A percentile compares a stretch with the other conserved stretches of the same genome.
phyloP scores from a whole-genome alignment of 23 tunicate species.

The Ciona savignyi region DNA sequence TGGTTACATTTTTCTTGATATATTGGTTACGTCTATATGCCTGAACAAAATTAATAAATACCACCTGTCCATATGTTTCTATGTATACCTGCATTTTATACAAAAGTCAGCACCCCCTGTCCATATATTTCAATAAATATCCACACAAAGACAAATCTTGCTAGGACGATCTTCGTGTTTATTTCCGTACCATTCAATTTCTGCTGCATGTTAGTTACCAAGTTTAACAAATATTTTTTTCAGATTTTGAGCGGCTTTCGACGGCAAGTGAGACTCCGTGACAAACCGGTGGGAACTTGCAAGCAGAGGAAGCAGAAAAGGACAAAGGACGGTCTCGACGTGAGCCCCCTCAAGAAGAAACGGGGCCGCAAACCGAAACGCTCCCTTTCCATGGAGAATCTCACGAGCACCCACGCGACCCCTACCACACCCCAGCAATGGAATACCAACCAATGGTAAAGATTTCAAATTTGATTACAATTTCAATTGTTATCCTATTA shows the following conservation, averaged over 20 bases:
- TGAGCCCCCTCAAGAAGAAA: conserved; percentile 28
- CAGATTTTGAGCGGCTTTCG: conserved; percentile 68
- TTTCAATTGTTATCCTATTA: too few species aligned
- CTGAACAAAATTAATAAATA: too few species aligned
- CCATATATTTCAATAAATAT: too few species aligned
- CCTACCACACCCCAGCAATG: not conserved
- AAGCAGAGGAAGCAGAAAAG: conserved; percentile 35
- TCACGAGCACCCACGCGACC: not conserved
- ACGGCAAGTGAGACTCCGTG: conserved; percentile 48
- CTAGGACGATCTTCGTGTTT: too few species aligned
- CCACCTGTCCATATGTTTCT: too few species aligned
- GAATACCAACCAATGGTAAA: not conserved
- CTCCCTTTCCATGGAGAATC: conserved; percentile 53
- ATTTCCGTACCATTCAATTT: too few species aligned
- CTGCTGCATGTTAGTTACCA: too few species aligned
- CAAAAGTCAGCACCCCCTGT: too few species aligned
- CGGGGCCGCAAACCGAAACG: conserved; percentile 64
- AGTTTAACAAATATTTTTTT: not conserved
- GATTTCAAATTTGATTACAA: too few species aligned
- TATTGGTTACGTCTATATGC: too few species aligned
- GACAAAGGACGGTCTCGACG: conserved; percentile 8
- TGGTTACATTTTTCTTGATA: not conserved
- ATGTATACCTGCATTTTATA: too few species aligned
- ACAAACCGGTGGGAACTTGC: conserved; percentile 60
- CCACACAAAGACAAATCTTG: too few species aligned